phyloP scores from a whole-genome alignment of 2,113 vertebrate genomes.

The Ploceus nigricollis region DNA sequence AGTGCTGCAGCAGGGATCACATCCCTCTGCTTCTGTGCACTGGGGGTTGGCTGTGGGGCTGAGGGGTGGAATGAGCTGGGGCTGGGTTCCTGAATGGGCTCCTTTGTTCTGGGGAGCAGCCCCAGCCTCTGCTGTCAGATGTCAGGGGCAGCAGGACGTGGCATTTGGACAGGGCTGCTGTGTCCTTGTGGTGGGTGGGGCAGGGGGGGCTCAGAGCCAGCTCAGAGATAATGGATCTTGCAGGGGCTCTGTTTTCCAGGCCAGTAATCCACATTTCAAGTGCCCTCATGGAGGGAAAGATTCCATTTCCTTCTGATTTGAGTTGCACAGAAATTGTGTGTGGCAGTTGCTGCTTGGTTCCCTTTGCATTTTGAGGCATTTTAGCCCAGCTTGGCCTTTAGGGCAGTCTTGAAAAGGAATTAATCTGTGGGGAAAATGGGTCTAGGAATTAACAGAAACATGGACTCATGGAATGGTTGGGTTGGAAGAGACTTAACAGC shows the following conservation, averaged over 20 bases:
- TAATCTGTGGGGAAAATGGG: background rate
- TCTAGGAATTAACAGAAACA: background rate
- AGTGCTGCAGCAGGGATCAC: background rate
- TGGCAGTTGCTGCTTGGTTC: background rate
- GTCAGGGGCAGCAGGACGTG: background rate
- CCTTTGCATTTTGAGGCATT: background rate
- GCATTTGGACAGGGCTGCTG: background rate
- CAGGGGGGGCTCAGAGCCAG: background rate
- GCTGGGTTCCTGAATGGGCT: slow-evolving; percentile 8
- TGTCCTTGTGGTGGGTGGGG: background rate
- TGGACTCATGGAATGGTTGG: background rate
- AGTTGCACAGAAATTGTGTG: rapidly evolving
- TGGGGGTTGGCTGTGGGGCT: background rate
- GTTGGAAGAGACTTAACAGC: background rate
- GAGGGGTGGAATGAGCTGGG: background rate
- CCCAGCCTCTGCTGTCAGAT: background rate
- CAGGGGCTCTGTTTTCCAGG: background rate
- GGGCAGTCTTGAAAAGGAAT: background rate
- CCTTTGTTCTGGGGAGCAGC: slow-evolving; percentile 29
- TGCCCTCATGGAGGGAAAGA: background rate
- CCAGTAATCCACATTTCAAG: background rate
- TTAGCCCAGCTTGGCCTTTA: background rate
- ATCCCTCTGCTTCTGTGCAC: background rate
- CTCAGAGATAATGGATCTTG: background rate
- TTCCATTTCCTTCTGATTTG: background rate